Conservation (phyloP, 2,797 vertebrate species). For the Galaxias olidus region DNA sequence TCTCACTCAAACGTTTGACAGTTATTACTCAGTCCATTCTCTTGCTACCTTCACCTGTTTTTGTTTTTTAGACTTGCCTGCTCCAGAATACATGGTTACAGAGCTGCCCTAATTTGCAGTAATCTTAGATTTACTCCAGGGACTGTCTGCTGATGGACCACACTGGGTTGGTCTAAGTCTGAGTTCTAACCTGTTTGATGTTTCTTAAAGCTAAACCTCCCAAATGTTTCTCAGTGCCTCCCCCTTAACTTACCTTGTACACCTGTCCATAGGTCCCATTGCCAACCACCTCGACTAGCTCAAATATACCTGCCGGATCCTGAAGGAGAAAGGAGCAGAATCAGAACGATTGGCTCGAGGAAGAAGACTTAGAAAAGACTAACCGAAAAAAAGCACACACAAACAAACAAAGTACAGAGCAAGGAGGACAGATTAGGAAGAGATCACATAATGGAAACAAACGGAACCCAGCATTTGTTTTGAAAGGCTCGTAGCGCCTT, state of each 20-base stretch:
- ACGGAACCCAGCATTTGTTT: not conserved
- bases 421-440: too few relatives aligned
- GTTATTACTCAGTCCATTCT: too few relatives aligned
- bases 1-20: too few relatives aligned
- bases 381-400: not conserved
- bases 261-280: constrained; percentile 95
- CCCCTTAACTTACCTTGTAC: constrained; percentile 83
- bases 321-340: constrained; percentile 45
- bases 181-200: not conserved
- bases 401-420: too few relatives aligned
- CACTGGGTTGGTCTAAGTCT: too few relatives aligned
- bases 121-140: constrained; percentile 24
- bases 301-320: constrained; percentile 94
- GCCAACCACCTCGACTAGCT: constrained; percentile 92
- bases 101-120: constrained; percentile 16
- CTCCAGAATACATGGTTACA: not conserved
- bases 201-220: not conserved
- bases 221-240: too few relatives aligned
- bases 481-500: constrained; percentile 1
- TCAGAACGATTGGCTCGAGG: constrained; percentile 15
- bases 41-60: not conserved
- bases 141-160: too few relatives aligned
- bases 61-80: not conserved
- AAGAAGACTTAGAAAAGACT: not conserved
- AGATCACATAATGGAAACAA: too few relatives aligned